Base-by-base conservation (phyloP, 2,113 vertebrate species). In the Paramisgurnus dabryanus region DNA sequence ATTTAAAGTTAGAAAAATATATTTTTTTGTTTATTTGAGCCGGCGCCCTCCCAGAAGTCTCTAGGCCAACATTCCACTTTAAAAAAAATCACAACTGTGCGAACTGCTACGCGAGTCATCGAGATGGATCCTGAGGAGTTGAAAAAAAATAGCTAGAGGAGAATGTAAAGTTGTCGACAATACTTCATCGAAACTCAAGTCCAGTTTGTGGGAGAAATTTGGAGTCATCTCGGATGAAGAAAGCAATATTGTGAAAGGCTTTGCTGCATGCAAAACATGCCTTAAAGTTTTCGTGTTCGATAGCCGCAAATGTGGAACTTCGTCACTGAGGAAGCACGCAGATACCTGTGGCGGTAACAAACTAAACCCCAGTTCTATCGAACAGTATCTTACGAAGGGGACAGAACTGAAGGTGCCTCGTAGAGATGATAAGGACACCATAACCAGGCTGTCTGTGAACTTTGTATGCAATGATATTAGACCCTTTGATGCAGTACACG, bases 111-210 rank as follows among this genome's bases (percentile, higher is more conserved):
- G 9, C 9, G 45, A 47, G 45, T 47, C 45, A 4, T 47, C 45
- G 6, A 47, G 45, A 47, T 47, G 45, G 45, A 47, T 47, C 6
- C 6, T 47, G 45, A 47, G 45, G 45, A 47, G 45, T 47, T 47
- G 45, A 47, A 47, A 47, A 47, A 47, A 47, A 67, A 39, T 67
- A 41, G 65, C 65, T 39, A 67, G 65, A 40, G 65, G 65, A 67
- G 65, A 67, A 6, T 67, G 11, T 39, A 67, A 67, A 67, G 65
- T 67, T 67, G 34, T 67, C 22, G 65, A 27, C n/a, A 34, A 39
- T 67, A 66, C 64, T 11, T 66, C 64, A n/a, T 22, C 64, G 10
- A 66, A 66, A 66, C 22, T 66, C 64, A 66, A 66, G 64, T 66
- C 22, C 10, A 39, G 22, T 34, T 4, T 66, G 17, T 66, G 17